phyloP scores from a whole-genome alignment of 2,888 invertebrate species.

The Lasioglossum figueresi region DNA sequence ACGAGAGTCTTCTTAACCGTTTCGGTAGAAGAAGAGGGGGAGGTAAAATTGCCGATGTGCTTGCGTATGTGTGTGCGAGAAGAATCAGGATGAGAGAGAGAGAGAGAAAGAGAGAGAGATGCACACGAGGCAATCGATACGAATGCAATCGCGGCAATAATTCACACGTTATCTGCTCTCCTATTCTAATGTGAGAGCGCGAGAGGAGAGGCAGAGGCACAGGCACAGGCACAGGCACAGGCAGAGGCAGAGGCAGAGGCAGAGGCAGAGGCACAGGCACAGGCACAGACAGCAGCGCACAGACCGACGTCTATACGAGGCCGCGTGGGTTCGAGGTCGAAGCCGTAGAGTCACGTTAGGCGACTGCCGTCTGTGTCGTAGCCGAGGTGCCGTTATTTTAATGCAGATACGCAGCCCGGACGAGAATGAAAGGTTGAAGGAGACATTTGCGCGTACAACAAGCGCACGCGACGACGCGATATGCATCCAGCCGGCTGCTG shows the following conservation, averaged over 20 bases:
- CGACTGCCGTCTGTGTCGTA: conserved; percentile 70
- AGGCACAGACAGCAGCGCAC: neutral
- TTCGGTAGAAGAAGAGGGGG: neutral
- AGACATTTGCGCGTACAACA: conserved; percentile 65
- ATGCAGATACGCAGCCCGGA: conserved; percentile 72
- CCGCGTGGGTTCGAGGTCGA: conserved; percentile 73
- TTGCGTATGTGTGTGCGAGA: neutral
- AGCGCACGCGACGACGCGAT: conserved; percentile 34
- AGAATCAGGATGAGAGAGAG: neutral
- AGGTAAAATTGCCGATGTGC: neutral
- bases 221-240: too few relatives aligned
- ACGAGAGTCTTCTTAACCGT: neutral
- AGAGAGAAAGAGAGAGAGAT: conserved; percentile 6
- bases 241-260: too few relatives aligned
- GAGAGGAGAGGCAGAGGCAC: conserved; percentile 48
- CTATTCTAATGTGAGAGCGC: conserved; percentile 47
- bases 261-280: too few relatives aligned
- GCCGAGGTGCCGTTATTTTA: conserved; percentile 73
- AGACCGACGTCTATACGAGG: conserved; percentile 55
- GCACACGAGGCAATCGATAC: conserved; percentile 25
- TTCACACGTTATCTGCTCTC: conserved; percentile 54
- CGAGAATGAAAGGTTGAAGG: conserved; percentile 72
- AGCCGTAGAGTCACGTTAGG: conserved; percentile 71
- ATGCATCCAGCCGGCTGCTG: conserved; percentile 22
- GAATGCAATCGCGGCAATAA: conserved; percentile 55